phyloP scores from a whole-genome alignment of 2,888 invertebrate species.

The Hirtodrosophila trivittata region DNA sequence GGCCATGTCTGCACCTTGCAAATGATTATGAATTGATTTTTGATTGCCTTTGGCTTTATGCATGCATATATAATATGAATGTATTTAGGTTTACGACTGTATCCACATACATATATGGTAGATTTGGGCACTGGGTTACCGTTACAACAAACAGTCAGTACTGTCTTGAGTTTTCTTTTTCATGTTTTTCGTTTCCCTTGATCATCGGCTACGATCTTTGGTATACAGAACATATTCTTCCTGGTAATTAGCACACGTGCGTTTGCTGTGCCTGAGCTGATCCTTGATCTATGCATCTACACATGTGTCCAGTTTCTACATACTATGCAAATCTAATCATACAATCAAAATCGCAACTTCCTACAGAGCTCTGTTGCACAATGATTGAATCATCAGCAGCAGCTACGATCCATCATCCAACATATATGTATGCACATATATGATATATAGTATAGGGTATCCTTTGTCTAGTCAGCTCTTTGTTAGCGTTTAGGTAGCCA shows the following conservation, averaged over 20 bases:
- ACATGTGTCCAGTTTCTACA: constrained; percentile 33
- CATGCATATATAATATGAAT: constrained; percentile 53
- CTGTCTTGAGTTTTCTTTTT: background rate
- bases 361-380: constrained; percentile 43
- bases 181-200: background rate
- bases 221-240: constrained; percentile 18
- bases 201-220: constrained; percentile 36
- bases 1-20: constrained; percentile 76
- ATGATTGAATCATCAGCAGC: constrained; percentile 68
- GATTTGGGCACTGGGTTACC: constrained; percentile 35
- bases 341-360: constrained; percentile 12
- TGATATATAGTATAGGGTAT: constrained; percentile 17
- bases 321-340: constrained; percentile 28
- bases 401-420: constrained; percentile 25
- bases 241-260: constrained; percentile 68
- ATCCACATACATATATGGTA: constrained; percentile 17
- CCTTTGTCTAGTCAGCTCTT: constrained; percentile 17
- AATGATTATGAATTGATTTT: constrained; percentile 83
- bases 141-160: constrained; percentile 39
- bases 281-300: constrained; percentile 10
- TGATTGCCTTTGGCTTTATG: constrained; percentile 72
- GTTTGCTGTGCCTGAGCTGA: constrained; percentile 17
- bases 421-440: constrained; percentile 36
- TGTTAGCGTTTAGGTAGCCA: constrained; percentile 53
- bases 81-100: background rate